phyloP scores from a whole-genome alignment of 2,113 vertebrate species.

The Aptenodytes forsteri region DNA sequence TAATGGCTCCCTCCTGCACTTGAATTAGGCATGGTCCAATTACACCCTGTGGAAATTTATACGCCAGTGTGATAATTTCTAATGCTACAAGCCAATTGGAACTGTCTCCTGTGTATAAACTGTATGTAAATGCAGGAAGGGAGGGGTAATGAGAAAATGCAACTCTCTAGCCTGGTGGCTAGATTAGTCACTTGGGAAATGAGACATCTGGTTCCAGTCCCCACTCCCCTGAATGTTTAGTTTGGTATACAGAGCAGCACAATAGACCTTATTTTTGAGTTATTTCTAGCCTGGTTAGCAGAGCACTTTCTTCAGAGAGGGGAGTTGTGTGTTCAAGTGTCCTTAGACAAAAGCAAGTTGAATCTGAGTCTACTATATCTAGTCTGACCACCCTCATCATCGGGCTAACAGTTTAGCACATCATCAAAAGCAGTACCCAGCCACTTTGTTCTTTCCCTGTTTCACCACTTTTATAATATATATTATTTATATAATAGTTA shows the following conservation, averaged over 20 bases:
- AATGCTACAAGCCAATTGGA: not conserved
- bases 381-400: not conserved
- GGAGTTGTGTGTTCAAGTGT: not conserved
- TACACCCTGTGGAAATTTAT: not conserved
- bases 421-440: not conserved
- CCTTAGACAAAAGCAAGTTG: not conserved
- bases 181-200: conserved; percentile 51
- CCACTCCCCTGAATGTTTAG: conserved; percentile 2
- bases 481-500: not conserved
- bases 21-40: not conserved
- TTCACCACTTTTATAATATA: not conserved
- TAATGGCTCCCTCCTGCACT: not conserved
- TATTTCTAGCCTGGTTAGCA: not conserved
- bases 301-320: not conserved
- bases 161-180: conserved; percentile 7
- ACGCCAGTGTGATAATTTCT: not conserved
- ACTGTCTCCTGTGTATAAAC: not conserved
- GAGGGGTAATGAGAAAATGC: conserved; percentile 29
- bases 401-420: not conserved
- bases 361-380: not conserved
- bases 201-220: conserved; percentile 32
- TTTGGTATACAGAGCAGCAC: not conserved
- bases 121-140: conserved; percentile 3
- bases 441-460: not conserved
- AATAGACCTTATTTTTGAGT: conserved; percentile 2